Conservation (phyloP, 2,888 invertebrate genomes). For the Rotaria sp. region DNA sequence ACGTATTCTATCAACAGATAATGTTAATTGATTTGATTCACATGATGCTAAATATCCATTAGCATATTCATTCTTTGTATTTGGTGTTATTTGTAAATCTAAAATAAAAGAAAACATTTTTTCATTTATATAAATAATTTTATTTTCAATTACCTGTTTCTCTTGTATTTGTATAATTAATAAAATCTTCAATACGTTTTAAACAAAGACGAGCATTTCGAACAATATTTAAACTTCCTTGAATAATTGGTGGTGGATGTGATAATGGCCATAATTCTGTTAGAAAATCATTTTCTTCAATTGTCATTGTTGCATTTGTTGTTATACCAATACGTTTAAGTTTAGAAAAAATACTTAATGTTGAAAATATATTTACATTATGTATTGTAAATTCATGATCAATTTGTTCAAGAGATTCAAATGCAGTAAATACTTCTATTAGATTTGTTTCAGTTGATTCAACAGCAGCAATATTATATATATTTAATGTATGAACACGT, state of each 20-base stretch:
- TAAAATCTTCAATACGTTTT: background rate
- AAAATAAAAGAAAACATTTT: background rate
- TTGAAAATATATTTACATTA: constrained; percentile 19
- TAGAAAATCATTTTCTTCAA: constrained; percentile 22
- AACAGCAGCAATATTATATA: background rate
- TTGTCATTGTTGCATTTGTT: background rate
- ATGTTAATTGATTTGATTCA: constrained; percentile 24
- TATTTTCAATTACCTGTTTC: background rate
- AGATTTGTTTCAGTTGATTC: background rate
- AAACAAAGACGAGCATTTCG: constrained; percentile 13
- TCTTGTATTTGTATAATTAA: background rate
- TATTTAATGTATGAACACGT: constrained; percentile 24
- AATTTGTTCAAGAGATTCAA: constrained; percentile 1
- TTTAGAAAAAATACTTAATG: background rate
- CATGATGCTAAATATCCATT: constrained; percentile 29
- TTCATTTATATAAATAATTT: too few relatives aligned
- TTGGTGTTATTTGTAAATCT: background rate
- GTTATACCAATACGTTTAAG: constrained; percentile 1
- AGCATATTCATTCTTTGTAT: background rate
- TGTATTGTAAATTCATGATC: constrained; percentile 14
- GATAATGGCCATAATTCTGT: background rate
- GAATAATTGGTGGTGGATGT: background rate
- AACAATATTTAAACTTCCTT: constrained; percentile 21
- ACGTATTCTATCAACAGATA: background rate
- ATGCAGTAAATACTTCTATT: background rate